These are phyloP conservation scores for Bolinopsis microptera DNA, from an alignment of 37 sponge, comb jelly and placozoan species.

Conservation along the genomic window DNA sequence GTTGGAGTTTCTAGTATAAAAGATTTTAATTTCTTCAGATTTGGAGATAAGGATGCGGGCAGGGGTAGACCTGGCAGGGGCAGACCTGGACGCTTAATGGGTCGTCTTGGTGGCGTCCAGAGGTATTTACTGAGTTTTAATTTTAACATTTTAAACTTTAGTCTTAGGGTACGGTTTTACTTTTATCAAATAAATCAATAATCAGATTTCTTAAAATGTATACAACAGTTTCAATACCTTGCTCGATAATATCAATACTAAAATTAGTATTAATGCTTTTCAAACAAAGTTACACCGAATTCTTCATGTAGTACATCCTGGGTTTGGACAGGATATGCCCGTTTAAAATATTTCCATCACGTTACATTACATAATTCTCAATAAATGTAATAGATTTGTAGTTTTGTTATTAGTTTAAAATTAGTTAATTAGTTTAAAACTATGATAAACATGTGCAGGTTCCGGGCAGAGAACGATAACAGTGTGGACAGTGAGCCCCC, in stretches of 20 bases:
- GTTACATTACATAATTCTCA: too few relatives aligned
- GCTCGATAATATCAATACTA: too few relatives aligned
- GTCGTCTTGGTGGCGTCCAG: background rate
- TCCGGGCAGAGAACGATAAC: background rate
- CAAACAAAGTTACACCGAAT: too few relatives aligned
- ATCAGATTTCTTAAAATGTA: too few relatives aligned
- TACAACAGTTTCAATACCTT: too few relatives aligned
- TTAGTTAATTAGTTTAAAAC: background rate
- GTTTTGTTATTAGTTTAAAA: too few relatives aligned
- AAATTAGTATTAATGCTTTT: too few relatives aligned
- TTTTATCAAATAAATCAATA: too few relatives aligned
- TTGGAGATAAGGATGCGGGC: background rate
- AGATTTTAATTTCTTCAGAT: background rate
- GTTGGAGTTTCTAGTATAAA: background rate
- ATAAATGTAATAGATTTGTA: too few relatives aligned
- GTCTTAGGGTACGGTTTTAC: background rate
- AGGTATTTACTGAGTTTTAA: background rate
- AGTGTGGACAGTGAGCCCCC: constrained; percentile 19
- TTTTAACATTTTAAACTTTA: background rate
- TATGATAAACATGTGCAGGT: background rate
- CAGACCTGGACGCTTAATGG: constrained; percentile 22
- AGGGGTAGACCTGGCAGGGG: background rate
- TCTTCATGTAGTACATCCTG: too few relatives aligned
- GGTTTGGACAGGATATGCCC: too few relatives aligned
- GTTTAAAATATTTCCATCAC: too few relatives aligned